Percentiles rank a stretch among this genome's conserved stretches.
Conservation (phyloP, 2,113 vertebrate species). For the Laterallus jamaicensis region DNA sequence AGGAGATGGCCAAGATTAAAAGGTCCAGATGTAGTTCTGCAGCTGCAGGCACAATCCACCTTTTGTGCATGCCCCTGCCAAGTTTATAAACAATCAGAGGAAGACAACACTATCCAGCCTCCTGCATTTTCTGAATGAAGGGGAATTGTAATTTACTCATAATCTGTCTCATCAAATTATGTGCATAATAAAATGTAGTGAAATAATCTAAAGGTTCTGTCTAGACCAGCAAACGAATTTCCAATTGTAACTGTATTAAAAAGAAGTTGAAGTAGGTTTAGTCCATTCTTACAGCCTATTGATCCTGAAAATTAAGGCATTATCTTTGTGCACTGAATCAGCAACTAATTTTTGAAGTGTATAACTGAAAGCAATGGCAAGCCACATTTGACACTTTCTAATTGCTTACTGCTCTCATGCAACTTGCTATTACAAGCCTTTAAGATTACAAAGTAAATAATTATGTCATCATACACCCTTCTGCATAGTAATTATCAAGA, state of each 20-base stretch:
- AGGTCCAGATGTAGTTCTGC: background rate
- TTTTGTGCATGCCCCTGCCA: background rate
- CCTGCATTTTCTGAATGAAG: constrained; percentile 11
- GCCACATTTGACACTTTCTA: constrained; percentile 14
- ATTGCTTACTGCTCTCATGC: background rate
- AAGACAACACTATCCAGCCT: background rate
- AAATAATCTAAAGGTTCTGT: constrained; percentile 2
- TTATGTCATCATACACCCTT: background rate
- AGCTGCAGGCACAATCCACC: constrained; percentile 30
- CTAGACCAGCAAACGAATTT: constrained; percentile 12
- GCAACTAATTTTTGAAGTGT: background rate
- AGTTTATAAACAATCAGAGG: background rate
- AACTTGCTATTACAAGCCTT: background rate
- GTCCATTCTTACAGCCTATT: constrained; percentile 14
- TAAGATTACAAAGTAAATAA: background rate
- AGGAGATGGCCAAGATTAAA: background rate
- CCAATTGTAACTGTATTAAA: background rate
- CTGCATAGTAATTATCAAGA: background rate
- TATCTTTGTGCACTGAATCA: constrained; percentile 3
- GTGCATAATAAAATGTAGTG: background rate
- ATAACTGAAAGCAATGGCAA: background rate
- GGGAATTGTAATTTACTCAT: background rate
- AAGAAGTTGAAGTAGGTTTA: background rate
- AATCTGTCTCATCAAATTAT: constrained; percentile 9
- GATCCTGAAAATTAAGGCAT: constrained; percentile 48